Evolutionary conservation across 2,797 vertebrate species (phyloP), one percentile per base, ranked within the genome.

Genomic region (Psittacula echo): DNA sequence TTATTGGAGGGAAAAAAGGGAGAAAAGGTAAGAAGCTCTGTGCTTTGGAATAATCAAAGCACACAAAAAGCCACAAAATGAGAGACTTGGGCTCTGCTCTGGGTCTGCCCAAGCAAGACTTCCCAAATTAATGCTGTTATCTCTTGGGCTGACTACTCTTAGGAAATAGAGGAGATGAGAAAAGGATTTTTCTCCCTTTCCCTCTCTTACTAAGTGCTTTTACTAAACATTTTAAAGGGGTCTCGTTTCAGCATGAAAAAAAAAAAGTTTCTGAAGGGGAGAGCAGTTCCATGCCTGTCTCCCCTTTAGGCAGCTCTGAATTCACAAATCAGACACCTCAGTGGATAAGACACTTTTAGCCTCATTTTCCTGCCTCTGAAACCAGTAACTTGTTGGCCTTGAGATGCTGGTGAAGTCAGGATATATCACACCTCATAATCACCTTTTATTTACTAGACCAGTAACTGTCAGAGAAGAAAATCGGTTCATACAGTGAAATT

Each of bases 11-110:
- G 7, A 41, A 41, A 42, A 76, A 68, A 64, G 18, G 7, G 21
- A 72, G 13, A 24, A 80, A 87, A 45, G 5, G n/a, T 75, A 67
- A 73, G 37, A 77, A 77, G 7, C 42, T 85, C 34, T 87, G 68
- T 7, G 11, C 41, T 89, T 77, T 80, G 61, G 82, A 48, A 29
- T 62, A 93, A 81, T 84, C 76, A 84, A 94, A 94, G 83, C 22
- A 78, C 53, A 32, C 7, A 26, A 84, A 34, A 72, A 60, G 50
- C 7, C 7, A 5, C 62, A 68, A 81, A 94, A 80, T 10, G 61
- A 48, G 94, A 44, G 42, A 10, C 17, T 50, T 2, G 7, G 61
- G 65, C 27, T 90, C 58, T 68, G 32, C 58, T 74, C 42, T 62
- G 41, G 23, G 22, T 65, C 53, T 84, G 30, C 29, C 47, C 1